A percentile compares a stretch with the other conserved stretches of the same genome.
Evolutionary conservation across 1,140 invertebrate genomes (phyloP).

Genomic region (Zaprionus davidi): DNA sequence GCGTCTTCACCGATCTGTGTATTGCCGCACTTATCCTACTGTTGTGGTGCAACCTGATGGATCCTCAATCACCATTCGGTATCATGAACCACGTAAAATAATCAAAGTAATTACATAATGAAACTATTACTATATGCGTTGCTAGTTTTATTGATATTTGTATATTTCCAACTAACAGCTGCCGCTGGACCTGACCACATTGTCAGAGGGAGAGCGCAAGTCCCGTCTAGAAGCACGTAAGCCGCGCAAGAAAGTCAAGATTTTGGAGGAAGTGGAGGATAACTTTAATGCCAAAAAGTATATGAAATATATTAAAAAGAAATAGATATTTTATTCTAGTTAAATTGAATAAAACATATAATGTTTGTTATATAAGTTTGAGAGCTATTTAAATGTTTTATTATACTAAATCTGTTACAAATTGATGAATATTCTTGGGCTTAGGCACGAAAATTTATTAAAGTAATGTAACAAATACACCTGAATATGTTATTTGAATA

Average conservation of each 20-base stretch:
- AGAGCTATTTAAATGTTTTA: background rate
- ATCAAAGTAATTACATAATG: conserved; percentile 87
- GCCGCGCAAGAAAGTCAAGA: conserved; percentile 90
- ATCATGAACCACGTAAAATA: conserved; percentile 92
- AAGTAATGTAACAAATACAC: background rate
- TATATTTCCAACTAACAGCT: conserved; percentile 86
- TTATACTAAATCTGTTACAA: background rate
- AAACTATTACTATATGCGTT: background rate
- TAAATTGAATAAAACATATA: conserved; percentile 28
- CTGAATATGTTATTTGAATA: background rate
- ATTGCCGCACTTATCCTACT: conserved; percentile 90
- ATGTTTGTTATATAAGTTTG: conserved; percentile 42
- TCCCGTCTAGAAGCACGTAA: conserved; percentile 88
- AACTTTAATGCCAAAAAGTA: conserved; percentile 92
- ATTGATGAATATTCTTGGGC: background rate
- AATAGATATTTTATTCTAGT: conserved; percentile 49
- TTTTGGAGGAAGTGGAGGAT: conserved; percentile 91
- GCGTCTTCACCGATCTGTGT: conserved; percentile 89
- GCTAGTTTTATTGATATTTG: background rate
- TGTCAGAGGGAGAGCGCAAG: conserved; percentile 89
- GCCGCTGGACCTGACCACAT: conserved; percentile 89
- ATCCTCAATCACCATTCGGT: conserved; percentile 91
- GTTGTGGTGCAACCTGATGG: conserved; percentile 92
- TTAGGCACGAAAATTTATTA: background rate
- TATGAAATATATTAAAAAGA: conserved; percentile 89